phyloP scores from a whole-genome alignment of 2,888 invertebrate species.

The Andrena flavipes region DNA sequence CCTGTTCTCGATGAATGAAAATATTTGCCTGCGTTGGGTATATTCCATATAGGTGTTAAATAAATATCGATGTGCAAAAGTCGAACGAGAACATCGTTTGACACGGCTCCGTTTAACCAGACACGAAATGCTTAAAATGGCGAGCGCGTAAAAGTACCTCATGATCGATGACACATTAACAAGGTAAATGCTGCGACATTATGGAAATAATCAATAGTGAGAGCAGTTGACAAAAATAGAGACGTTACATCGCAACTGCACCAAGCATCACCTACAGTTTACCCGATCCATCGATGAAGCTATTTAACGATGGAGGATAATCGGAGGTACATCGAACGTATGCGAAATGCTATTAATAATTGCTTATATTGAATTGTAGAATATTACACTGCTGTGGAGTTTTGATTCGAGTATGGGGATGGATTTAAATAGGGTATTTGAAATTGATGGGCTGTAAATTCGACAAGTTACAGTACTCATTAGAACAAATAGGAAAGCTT shows the following conservation, averaged over 20 bases:
- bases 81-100: neutral
- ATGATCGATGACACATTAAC: conserved; percentile 41
- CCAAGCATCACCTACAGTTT: conserved; percentile 9
- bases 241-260: neutral
- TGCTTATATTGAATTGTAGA: neutral
- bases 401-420: neutral
- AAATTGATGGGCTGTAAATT: neutral
- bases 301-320: conserved; percentile 1
- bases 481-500: neutral
- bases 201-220: conserved; percentile 47
- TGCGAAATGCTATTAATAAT: neutral
- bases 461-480: neutral
- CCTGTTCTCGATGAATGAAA: neutral
- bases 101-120: neutral
- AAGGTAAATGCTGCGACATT: conserved; percentile 56
- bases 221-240: conserved; percentile 50
- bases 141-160: conserved; percentile 16
- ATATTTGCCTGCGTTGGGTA: neutral
- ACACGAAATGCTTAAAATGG: conserved; percentile 9
- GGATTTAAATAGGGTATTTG: too few species aligned
- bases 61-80: neutral
- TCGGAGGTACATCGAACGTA: neutral
- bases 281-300: neutral
- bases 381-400: neutral
- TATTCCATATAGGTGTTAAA: neutral